Evolutionary conservation across 1,140 invertebrate genomes (phyloP), one percentile per base, ranked within the genome.

Genomic region (Ptiloglossa arizonensis): DNA sequence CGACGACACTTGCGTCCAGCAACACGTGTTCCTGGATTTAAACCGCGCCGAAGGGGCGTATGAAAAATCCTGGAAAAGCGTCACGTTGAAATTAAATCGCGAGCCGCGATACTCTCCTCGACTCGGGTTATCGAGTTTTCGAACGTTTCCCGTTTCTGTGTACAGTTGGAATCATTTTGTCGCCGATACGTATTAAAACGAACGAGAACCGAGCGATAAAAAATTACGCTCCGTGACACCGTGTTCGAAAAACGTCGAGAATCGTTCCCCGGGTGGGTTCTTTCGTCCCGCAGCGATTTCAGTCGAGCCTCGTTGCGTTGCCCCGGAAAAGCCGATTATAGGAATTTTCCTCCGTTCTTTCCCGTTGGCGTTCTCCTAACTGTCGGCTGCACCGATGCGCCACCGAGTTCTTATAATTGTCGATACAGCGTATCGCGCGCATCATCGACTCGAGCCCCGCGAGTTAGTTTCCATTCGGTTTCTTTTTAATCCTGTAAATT

Each of bases 21-120:
- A 56, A 64, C 50, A 56, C 19, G 60, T 74, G 60, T 54, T 44
- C 32, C 29, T 8, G 27, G 19, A 72, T 62, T 72, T 72, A 46
- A 46, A 19, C 32, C 0, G 27, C n/a, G 35, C 27, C n/a, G 5
- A 13, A 24, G 11, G 11, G 50, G 0, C 17, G n/a, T n/a, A 22
- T 13, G 50, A 32, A 69, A 63, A 63, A 63, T 27, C n/a, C 22
- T 22, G 60, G 32, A 44, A 44, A 59, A 35, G 17, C 17, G 2
- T 19, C 6, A 8, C 15, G 8, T 4, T 17, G 17, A 35, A 27
- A 46, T 63, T 44, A 41, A 27, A 63, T 41, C n/a, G 59, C 48
- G 22, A 54, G 29, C n/a, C 60, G 48, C 17, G 27, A 54, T 27
- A 46, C 9, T 29, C 22, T 35, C 48, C 29, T 67, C 29, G 15